These are phyloP conservation scores for Selenia dentaria DNA, from an alignment of 2,888 invertebrate genomes.

Conservation along the genomic window DNA sequence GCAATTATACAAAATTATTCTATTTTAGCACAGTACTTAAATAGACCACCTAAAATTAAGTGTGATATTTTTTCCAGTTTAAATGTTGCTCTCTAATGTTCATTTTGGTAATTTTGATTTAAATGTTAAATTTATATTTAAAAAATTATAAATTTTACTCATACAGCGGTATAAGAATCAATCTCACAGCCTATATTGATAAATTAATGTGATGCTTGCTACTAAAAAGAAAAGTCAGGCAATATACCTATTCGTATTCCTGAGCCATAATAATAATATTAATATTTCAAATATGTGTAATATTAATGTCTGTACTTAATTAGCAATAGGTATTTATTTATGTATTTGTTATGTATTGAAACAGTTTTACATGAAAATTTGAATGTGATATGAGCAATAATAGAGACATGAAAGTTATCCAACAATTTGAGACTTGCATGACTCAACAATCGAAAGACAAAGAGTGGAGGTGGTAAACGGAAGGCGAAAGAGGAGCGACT, in stretches of 20 bases:
- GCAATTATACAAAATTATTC: slow-evolving; percentile 40
- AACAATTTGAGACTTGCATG: slow-evolving; percentile 62
- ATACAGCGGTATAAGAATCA: slow-evolving; percentile 30
- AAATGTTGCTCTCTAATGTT: slow-evolving; percentile 69
- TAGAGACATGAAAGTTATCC: slow-evolving; percentile 65
- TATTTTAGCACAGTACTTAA: slow-evolving; percentile 71
- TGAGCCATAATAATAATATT: slow-evolving; percentile 64
- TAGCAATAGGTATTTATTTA: slow-evolving; percentile 78
- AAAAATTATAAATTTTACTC: slow-evolving; percentile 15
- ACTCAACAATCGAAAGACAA: slow-evolving; percentile 60
- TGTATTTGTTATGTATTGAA: slow-evolving; percentile 72
- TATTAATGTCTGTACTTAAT: slow-evolving; percentile 78
- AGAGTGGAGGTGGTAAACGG: slow-evolving; percentile 41
- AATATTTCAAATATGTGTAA: slow-evolving; percentile 50
- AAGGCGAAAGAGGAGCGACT: slow-evolving; percentile 37
- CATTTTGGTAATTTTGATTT: slow-evolving; percentile 34
- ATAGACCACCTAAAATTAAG: slow-evolving; percentile 72
- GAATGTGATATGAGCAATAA: slow-evolving; percentile 83
- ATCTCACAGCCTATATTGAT: slow-evolving; percentile 29
- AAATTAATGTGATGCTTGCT: slow-evolving; percentile 25
- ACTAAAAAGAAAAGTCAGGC: slow-evolving; percentile 42
- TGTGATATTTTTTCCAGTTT: slow-evolving; percentile 75
- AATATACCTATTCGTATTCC: slow-evolving; percentile 50
- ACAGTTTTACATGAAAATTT: slow-evolving; percentile 71
- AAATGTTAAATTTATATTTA: slow-evolving; percentile 29